Conservation (phyloP, 1,140 invertebrate genomes). For the Drosophila arawakana region DNA sequence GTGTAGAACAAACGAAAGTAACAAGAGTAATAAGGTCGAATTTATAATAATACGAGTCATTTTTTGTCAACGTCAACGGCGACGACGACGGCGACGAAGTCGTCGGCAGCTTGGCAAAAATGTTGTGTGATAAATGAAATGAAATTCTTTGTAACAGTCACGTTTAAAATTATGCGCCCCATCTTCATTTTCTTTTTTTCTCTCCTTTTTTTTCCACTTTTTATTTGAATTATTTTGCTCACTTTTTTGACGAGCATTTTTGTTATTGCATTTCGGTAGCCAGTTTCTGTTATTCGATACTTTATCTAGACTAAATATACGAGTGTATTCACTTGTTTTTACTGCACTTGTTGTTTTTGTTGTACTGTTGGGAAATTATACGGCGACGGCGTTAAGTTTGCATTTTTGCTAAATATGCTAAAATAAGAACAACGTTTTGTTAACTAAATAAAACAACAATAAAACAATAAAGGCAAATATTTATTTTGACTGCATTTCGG, state of each 20-base stretch:
- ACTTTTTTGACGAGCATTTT: constrained; percentile 3
- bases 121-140: constrained; percentile 72
- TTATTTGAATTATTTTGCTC: constrained; percentile 17
- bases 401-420: constrained; percentile 58
- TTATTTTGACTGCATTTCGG: background rate
- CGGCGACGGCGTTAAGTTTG: constrained; percentile 69
- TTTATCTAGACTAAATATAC: constrained; percentile 49
- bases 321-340: constrained; percentile 29
- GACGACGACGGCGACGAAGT: constrained; percentile 37
- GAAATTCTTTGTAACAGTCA: constrained; percentile 81
- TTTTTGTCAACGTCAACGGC: constrained; percentile 55
- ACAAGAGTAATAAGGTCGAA: constrained; percentile 82
- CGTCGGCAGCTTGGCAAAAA: constrained; percentile 46
- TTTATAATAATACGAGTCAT: constrained; percentile 72
- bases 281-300: constrained; percentile 55
- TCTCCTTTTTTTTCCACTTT: background rate
- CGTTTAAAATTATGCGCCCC: constrained; percentile 76
- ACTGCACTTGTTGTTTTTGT: constrained; percentile 28
- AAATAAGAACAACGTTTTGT: constrained; percentile 13
- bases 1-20: constrained; percentile 72
- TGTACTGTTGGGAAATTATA: constrained; percentile 52
- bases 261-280: constrained; percentile 34
- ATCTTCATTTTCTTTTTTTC: constrained; percentile 33
- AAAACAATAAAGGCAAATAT: constrained; percentile 9
- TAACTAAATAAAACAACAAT: constrained; percentile 18